phyloP scores from a whole-genome alignment of 2,888 invertebrate genomes.

The Podotricha telesiphe region DNA sequence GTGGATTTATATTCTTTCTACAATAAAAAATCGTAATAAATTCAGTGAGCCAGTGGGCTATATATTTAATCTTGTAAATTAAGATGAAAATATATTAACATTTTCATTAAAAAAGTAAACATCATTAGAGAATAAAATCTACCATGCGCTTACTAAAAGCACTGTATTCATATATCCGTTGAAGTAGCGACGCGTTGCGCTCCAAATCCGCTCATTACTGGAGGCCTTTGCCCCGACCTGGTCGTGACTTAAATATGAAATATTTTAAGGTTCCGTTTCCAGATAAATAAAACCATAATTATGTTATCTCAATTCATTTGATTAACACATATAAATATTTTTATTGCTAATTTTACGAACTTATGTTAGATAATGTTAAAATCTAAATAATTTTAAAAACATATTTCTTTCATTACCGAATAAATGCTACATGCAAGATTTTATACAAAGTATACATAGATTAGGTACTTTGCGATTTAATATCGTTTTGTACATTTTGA shows the following conservation, averaged over 20 bases:
- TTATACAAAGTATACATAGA: too few species aligned
- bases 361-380: too few species aligned
- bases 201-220: slow-evolving; percentile 37
- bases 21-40: background rate
- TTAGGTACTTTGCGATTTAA: too few species aligned
- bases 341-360: too few species aligned
- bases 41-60: background rate
- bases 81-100: background rate
- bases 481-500: background rate
- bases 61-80: background rate
- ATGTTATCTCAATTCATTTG: background rate
- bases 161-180: slow-evolving; percentile 17
- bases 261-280: slow-evolving; percentile 8
- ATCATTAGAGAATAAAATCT: slow-evolving; percentile 14
- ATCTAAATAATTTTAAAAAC: too few species aligned
- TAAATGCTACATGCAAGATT: too few species aligned
- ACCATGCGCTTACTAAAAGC: slow-evolving; percentile 2
- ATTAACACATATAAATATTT: background rate
- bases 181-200: slow-evolving; percentile 29
- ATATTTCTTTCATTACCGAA: too few species aligned
- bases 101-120: slow-evolving; percentile 20
- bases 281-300: background rate
- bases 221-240: slow-evolving; percentile 34
- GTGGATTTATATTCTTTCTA: background rate
- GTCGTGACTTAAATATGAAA: slow-evolving; percentile 30